These are phyloP conservation scores for Copidosoma floridanum DNA, from an alignment of 1,140 invertebrate genomes.

Conservation along the genomic window DNA sequence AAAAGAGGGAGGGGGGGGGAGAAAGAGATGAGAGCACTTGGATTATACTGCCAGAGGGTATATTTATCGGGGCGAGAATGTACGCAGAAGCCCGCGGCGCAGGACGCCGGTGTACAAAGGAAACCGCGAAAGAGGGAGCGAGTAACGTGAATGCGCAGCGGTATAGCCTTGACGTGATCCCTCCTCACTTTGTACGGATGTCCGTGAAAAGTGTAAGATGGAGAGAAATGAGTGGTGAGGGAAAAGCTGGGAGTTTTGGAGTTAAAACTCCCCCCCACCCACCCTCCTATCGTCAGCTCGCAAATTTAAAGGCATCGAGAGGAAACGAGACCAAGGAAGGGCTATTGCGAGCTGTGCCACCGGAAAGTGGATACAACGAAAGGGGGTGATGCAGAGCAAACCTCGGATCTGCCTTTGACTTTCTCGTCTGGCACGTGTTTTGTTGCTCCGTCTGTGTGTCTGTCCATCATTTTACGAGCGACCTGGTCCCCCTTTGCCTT, in stretches of 20 bases:
- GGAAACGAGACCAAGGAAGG: no score
- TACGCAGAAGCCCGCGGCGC: slow-evolving; percentile 54
- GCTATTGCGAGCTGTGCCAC: no score
- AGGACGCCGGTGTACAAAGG: slow-evolving; percentile 55
- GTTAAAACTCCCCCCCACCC: no score
- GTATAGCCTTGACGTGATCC: slow-evolving; percentile 53
- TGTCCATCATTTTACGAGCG: neutral
- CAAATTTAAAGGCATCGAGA: no score
- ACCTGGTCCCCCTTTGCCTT: neutral
- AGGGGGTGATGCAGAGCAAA: no score
- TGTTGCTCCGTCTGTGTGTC: slow-evolving; percentile 2
- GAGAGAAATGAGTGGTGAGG: slow-evolving; percentile 29
- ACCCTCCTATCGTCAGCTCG: no score
- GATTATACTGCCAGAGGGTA: slow-evolving; percentile 58
- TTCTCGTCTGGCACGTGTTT: slow-evolving; percentile 13
- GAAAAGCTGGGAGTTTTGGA: slow-evolving; percentile 7
- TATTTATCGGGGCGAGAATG: slow-evolving; percentile 58
- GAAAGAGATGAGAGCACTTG: slow-evolving; percentile 41
- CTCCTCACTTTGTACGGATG: no score
- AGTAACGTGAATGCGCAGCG: slow-evolving; percentile 47
- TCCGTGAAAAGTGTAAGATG: slow-evolving; percentile 32
- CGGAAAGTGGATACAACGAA: no score
- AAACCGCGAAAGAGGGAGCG: slow-evolving; percentile 40
- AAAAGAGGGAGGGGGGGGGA: slow-evolving; percentile 10
- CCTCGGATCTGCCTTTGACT: slow-evolving; percentile 31